Evolutionary conservation across 1,140 invertebrate species (phyloP).

Genomic region (Drosophila fuyamai): DNA sequence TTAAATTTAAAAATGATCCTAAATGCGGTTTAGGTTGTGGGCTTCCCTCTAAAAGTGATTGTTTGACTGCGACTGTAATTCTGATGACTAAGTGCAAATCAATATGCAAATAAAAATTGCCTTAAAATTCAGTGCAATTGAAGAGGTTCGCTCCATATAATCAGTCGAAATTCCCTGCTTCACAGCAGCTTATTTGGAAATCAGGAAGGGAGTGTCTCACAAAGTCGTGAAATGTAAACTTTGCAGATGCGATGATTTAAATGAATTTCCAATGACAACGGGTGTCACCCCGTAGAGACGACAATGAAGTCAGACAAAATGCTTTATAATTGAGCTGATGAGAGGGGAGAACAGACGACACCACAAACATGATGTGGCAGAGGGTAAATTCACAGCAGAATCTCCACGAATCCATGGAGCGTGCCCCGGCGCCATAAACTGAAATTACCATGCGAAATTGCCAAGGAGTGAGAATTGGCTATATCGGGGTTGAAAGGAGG

Average conservation of each 20-base stretch:
- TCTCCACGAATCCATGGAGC: constrained; percentile 15
- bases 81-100: constrained; percentile 24
- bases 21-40: not conserved
- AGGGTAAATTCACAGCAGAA: constrained; percentile 1
- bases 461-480: constrained; percentile 14
- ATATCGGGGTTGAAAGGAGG: not conserved
- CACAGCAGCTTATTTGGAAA: constrained; percentile 6
- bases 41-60: constrained; percentile 2
- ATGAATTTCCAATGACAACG: constrained; percentile 46
- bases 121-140: constrained; percentile 9
- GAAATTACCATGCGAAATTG: constrained; percentile 60
- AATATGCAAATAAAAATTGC: constrained; percentile 23
- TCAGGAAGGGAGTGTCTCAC: constrained; percentile 21
- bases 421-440: constrained; percentile 23
- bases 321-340: constrained; percentile 58
- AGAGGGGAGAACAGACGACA: not conserved
- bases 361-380: constrained; percentile 1
- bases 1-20: not conserved
- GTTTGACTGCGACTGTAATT: not conserved
- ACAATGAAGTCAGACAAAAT: constrained; percentile 40
- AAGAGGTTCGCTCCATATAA: constrained; percentile 16
- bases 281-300: constrained; percentile 10
- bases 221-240: constrained; percentile 29
- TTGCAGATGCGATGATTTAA: constrained; percentile 40
- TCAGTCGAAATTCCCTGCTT: not conserved